These are phyloP conservation scores for Porites cylindrica DNA, from an alignment of 92 coral and sea anemone species.

Conservation along the genomic window DNA sequence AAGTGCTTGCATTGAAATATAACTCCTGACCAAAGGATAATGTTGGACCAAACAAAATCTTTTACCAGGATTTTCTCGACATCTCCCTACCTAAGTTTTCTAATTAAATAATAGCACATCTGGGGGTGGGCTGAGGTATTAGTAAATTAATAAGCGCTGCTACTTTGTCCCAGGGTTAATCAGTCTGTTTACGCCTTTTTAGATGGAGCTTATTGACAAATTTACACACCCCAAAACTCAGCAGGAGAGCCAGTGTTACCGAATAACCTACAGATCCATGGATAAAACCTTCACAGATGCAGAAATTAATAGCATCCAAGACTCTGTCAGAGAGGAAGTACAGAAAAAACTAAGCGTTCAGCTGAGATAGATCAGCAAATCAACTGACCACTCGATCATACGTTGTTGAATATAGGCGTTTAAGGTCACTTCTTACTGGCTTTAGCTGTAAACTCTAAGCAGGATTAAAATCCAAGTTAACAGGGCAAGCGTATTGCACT, in stretches of 20 bases:
- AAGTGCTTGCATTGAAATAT: too few species aligned
- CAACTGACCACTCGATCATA: not conserved
- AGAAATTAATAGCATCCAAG: conserved; percentile 93
- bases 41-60: too few species aligned
- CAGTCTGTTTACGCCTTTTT: not conserved
- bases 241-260: conserved; percentile 92
- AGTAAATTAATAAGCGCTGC: not conserved
- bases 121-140: too few species aligned
- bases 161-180: not conserved
- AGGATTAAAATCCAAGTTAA: too few species aligned
- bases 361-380: conserved; percentile 66
- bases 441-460: too few species aligned
- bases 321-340: conserved; percentile 81
- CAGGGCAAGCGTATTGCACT: too few species aligned
- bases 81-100: too few species aligned
- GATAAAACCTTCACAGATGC: conserved; percentile 94
- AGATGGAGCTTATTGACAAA: conserved; percentile 91
- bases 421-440: too few species aligned
- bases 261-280: conserved; percentile 98
- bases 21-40: too few species aligned
- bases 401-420: too few species aligned
- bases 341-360: conserved; percentile 67
- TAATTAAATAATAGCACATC: too few species aligned
- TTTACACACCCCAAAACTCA: conserved; percentile 87
- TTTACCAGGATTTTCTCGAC: too few species aligned